Base-by-base conservation (phyloP, 2,797 vertebrate species). In the Austrolebias charrua region DNA sequence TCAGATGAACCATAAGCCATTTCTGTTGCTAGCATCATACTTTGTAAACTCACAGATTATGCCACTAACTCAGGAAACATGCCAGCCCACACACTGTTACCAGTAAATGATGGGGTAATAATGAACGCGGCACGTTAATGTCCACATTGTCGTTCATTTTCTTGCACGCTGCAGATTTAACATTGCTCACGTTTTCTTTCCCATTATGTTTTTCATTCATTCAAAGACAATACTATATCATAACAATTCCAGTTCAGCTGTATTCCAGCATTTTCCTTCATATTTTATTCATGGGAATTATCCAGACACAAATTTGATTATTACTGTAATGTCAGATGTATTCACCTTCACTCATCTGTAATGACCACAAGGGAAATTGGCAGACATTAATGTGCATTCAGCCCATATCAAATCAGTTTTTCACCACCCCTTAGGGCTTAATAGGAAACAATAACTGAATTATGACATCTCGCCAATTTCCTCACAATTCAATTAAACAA, bases 221-320 rank as follows among this genome's bases (percentile, higher is more conserved):
- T 69, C 67, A 83, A 79, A 68, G 63, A 58, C 59, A 73, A 31
- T 51, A 51, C 18, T 38, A 53, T 54, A 54, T 28, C 38, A 66
- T 55, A 60, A 80, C 55, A 83, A 81, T 85, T 67, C 35, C 65
- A 60, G 68, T 62, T 72, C 60, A 71, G 51, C 72, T 73, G 68
- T 73, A 63, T 73, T 83, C 81, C 49, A 64, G 51, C 42, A 72
- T 56, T 54, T 67, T 48, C 20, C 69, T 85, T 86, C 84, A 87
- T 90, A 66, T 83, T 86, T 87, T 86, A 88, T 89, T 86, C 85
- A 81, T 69, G 76, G 65, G 75, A 83, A 86, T 81, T 78, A 90
- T 57, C 61, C 77, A 79, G 65, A 83, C 43, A 5, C 47, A 80
- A 69, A 90, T 86, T 80, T 79, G 78, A 84, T 83, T 82, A 88